Evolutionary conservation across 2,888 invertebrate species (phyloP).

Genomic region (Clitarchus hookeri): DNA sequence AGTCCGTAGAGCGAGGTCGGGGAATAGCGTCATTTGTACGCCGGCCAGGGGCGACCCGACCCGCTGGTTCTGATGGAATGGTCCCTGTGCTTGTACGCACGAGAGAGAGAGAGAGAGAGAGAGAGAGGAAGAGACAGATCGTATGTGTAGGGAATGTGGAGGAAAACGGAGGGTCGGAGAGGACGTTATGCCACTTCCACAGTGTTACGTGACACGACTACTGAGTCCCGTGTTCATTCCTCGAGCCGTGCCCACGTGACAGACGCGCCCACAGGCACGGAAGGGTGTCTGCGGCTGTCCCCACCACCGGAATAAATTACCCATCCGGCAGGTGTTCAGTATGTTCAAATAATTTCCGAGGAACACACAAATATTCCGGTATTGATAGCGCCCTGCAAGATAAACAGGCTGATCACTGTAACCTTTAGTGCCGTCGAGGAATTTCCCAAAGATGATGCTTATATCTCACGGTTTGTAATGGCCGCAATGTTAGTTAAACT

Average conservation of each 20-base stretch:
- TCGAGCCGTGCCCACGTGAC: no score
- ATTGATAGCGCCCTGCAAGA: no score
- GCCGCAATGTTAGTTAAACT: no score
- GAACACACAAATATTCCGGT: no score
- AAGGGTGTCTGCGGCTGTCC: neutral
- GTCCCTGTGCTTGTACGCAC: neutral
- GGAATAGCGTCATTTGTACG: conserved; percentile 6
- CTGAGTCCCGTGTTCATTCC: neutral
- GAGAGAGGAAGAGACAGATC: neutral
- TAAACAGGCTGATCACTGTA: no score
- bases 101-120: neutral
- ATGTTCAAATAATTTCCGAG: neutral
- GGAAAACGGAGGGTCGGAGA: neutral
- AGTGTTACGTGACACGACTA: neutral
- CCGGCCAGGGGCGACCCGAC: neutral
- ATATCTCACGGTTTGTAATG: no score
- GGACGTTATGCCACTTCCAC: neutral
- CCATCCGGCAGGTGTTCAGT: neutral
- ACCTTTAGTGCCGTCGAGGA: no score
- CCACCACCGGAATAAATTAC: neutral
- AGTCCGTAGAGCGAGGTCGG: conserved; percentile 6
- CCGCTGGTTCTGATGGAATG: neutral
- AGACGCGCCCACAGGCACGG: no score
- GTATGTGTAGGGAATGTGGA: neutral
- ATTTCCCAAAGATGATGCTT: no score